phyloP scores from a whole-genome alignment of 2,888 invertebrate species.

The Pemphredon lugubris region DNA sequence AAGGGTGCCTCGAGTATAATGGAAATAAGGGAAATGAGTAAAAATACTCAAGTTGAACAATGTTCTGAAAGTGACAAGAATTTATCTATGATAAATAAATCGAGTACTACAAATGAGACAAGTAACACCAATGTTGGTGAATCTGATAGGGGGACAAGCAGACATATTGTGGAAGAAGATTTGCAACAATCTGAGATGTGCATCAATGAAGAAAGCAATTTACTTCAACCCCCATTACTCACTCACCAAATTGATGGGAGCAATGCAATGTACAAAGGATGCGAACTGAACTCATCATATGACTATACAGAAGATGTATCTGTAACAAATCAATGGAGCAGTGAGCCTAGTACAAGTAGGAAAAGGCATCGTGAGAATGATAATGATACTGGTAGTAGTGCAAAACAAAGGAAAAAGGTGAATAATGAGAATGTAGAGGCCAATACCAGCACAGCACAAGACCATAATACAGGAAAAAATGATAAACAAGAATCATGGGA shows the following conservation, averaged over 20 bases:
- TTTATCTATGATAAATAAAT: not conserved
- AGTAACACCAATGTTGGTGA: not conserved
- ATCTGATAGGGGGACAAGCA: not conserved
- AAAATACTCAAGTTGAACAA: conserved; percentile 7
- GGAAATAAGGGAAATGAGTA: conserved; percentile 65
- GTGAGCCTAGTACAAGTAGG: conserved; percentile 7
- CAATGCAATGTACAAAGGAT: too few relatives aligned
- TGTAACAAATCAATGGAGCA: not conserved
- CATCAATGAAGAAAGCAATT: too few relatives aligned
- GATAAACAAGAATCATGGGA: conserved; percentile 30
- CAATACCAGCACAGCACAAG: not conserved
- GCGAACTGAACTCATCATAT: not conserved
- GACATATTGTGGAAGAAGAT: too few relatives aligned
- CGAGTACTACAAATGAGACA: not conserved
- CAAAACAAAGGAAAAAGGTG: not conserved
- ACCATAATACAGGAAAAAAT: not conserved
- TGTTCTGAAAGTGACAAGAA: not conserved
- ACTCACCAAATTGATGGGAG: not conserved
- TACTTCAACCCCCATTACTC: too few relatives aligned
- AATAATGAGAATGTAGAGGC: not conserved
- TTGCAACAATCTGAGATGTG: too few relatives aligned
- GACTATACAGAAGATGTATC: conserved; percentile 19
- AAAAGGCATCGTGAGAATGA: conserved; percentile 26
- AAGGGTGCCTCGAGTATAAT: conserved; percentile 60
- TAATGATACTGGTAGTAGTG: not conserved